Evolutionary conservation across 2,113 vertebrate species (phyloP).

Genomic region (Microtus oregoni): DNA sequence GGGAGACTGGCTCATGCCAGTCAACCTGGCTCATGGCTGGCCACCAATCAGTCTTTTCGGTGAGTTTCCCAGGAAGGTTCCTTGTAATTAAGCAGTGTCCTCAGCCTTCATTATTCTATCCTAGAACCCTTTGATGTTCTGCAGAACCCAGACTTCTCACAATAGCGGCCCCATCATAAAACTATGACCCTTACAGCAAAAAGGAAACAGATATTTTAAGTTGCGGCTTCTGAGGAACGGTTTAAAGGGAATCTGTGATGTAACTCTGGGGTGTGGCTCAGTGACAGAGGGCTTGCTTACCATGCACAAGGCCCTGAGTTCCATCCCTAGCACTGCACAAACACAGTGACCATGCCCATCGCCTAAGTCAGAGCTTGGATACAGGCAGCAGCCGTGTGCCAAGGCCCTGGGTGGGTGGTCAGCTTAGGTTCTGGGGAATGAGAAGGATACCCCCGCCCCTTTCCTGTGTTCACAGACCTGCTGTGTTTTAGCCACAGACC

Average conservation of each 20-base stretch:
- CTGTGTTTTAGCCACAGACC: background rate
- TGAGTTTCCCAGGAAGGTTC: background rate
- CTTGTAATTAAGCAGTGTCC: background rate
- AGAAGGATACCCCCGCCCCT: background rate
- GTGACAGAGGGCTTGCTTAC: background rate
- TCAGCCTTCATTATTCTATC: background rate
- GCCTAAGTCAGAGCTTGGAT: background rate
- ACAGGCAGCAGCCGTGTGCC: fast-evolving
- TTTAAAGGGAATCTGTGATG: background rate
- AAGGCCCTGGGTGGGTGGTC: background rate
- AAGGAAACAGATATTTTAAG: background rate
- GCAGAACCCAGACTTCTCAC: background rate
- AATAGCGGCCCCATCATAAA: background rate
- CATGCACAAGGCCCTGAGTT: background rate
- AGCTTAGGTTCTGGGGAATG: background rate
- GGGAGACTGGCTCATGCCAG: too few relatives aligned
- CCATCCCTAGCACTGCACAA: background rate
- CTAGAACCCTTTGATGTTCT: background rate
- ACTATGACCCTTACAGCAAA: background rate
- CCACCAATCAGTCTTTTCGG: background rate
- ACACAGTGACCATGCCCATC: background rate
- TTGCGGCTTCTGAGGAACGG: background rate
- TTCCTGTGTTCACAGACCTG: background rate
- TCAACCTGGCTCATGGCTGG: background rate
- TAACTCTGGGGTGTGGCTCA: background rate